These are phyloP conservation scores for Chascanopsetta lugubris DNA, from an alignment of 2,113 vertebrate genomes.

Conservation along the genomic window DNA sequence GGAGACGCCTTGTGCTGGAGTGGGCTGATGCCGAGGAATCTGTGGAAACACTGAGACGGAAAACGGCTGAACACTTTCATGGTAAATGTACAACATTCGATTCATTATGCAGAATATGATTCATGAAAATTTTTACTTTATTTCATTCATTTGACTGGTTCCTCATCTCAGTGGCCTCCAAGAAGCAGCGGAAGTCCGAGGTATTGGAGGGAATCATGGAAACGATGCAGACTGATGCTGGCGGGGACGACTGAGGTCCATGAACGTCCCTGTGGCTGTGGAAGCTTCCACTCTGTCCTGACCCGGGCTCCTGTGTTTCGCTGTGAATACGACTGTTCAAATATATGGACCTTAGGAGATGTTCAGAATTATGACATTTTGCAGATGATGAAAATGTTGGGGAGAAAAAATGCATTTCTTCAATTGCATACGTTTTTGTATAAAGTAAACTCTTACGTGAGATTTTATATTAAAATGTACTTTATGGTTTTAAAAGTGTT, in stretches of 20 bases:
- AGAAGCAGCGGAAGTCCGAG: constrained; percentile 83
- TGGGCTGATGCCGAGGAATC: constrained; percentile 93
- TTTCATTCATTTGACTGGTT: neutral
- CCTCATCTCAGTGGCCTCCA: constrained; percentile 75
- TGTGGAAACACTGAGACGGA: constrained; percentile 87
- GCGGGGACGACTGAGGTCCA: constrained; percentile 52
- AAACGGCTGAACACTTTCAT: constrained; percentile 91
- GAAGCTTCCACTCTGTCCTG: neutral
- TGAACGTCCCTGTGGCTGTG: neutral
- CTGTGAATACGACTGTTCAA: constrained; percentile 1
- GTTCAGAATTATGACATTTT: neutral
- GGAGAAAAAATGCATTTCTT: neutral
- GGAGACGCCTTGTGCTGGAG: constrained; percentile 93
- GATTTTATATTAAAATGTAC: constrained; percentile 43
- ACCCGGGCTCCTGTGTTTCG: neutral
- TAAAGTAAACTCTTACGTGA: neutral
- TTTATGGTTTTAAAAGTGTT: neutral
- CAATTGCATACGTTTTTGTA: constrained; percentile 25
- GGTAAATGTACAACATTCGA: constrained; percentile 74
- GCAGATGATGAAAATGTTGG: neutral
- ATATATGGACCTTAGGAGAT: neutral
- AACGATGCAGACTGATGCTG: constrained; percentile 84
- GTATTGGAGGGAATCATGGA: constrained; percentile 88
- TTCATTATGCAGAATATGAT: neutral
- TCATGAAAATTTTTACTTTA: neutral